A percentile compares a stretch with the other conserved stretches of the same genome.
Evolutionary conservation across 1,140 invertebrate species (phyloP).

Genomic region (Chionoecetes opilio): DNA sequence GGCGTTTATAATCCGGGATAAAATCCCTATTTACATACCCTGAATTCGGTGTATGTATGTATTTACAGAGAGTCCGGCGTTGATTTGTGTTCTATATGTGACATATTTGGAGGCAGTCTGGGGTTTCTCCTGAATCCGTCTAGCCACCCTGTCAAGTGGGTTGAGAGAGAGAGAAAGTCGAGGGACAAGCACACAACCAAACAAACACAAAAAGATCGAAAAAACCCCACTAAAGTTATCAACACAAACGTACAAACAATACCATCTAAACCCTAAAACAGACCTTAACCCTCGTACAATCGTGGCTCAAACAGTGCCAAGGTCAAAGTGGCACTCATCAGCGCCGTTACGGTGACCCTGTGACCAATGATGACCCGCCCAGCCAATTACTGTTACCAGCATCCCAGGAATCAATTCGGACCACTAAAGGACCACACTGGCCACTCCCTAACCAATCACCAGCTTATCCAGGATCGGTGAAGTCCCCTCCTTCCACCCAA

Average conservation of each 20-base stretch:
- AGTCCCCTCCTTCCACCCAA: not conserved
- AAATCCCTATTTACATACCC: no score
- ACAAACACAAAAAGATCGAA: not conserved
- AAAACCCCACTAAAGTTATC: not conserved
- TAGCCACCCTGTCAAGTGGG: no score
- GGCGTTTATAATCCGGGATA: no score
- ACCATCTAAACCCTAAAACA: not conserved
- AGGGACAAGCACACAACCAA: not conserved
- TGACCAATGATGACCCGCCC: slow-evolving; percentile 1
- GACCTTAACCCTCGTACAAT: no score
- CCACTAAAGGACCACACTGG: not conserved
- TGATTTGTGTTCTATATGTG: no score
- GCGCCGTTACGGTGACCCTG: not conserved
- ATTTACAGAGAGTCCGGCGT: no score
- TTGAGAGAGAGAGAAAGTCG: no score
- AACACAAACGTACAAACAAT: not conserved
- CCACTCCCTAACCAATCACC: slow-evolving; percentile 21
- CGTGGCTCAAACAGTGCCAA: not conserved
- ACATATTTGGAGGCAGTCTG: no score
- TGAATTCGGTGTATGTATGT: no score
- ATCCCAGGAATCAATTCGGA: not conserved
- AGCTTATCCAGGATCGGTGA: slow-evolving; percentile 10
- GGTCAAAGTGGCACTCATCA: no score
- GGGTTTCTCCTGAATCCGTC: no score
- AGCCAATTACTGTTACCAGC: slow-evolving; percentile 7